Evolutionary conservation across 2,113 vertebrate genomes (phyloP).

Genomic region (Cottus gobio): DNA sequence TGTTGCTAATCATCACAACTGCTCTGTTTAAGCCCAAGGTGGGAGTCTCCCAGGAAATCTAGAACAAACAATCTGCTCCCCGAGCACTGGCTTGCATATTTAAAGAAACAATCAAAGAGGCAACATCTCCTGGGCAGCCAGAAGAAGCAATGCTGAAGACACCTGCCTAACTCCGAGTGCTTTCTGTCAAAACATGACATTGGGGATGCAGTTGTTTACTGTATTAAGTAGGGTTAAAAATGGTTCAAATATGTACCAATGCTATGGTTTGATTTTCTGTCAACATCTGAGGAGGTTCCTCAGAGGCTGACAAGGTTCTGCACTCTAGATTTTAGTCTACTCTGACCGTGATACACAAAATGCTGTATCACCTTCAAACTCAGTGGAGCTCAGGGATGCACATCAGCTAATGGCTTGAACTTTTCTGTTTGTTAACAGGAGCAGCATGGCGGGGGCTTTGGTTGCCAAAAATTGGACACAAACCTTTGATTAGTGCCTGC

Average conservation of each 20-base stretch:
- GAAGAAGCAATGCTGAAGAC: constrained; percentile 67
- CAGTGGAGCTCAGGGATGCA: neutral
- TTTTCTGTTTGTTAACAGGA: neutral
- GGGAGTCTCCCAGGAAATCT: constrained; percentile 83
- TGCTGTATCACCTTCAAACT: neutral
- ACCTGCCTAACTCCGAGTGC: constrained; percentile 43
- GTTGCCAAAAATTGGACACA: neutral
- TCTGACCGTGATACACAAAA: neutral
- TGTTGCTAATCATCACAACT: constrained; percentile 82
- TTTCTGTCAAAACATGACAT: constrained; percentile 67
- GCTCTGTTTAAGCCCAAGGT: constrained; percentile 82
- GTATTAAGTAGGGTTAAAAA: constrained; percentile 52
- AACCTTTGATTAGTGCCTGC: neutral
- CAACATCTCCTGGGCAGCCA: constrained; percentile 75
- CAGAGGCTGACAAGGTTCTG: neutral
- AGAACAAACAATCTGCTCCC: constrained; percentile 83
- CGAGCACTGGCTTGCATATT: constrained; percentile 74
- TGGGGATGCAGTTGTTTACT: constrained; percentile 66
- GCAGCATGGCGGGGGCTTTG: neutral
- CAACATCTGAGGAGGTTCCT: constrained; percentile 18
- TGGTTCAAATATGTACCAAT: constrained; percentile 18
- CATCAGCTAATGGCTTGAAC: neutral
- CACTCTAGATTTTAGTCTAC: neutral
- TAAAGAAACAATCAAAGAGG: constrained; percentile 83
- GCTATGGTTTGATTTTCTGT: constrained; percentile 42